A percentile compares a stretch with the other conserved stretches of the same genome.
Conservation (phyloP, 92 coral and sea anemone genomes). For the Palythoa grandiflora region DNA sequence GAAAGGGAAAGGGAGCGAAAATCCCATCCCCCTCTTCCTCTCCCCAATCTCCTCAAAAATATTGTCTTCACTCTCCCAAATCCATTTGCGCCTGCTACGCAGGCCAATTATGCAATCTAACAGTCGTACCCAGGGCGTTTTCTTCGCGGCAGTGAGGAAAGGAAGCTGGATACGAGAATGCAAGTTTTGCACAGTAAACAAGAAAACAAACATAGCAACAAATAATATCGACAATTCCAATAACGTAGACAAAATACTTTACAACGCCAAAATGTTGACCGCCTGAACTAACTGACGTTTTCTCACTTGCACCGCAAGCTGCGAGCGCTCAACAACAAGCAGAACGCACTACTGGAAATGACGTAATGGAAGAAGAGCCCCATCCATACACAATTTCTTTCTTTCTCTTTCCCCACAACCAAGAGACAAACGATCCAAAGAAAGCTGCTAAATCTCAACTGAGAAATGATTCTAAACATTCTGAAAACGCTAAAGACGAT, state of each 20-base stretch:
- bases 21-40: too few species aligned
- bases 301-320: constrained; percentile 41
- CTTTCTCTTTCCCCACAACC: constrained; percentile 92
- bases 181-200: too few species aligned
- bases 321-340: constrained; percentile 46
- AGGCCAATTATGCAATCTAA: too few species aligned
- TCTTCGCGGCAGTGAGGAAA: too few species aligned
- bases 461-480: constrained; percentile 44
- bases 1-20: too few species aligned
- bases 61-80: too few species aligned
- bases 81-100: too few species aligned
- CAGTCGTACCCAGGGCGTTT: too few species aligned
- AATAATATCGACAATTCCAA: background rate
- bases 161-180: too few species aligned
- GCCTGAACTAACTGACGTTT: constrained; percentile 32
- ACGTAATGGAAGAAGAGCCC: constrained; percentile 86
- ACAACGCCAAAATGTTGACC: background rate
- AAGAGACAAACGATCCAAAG: constrained; percentile 71
- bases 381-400: constrained; percentile 99
- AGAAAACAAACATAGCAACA: background rate
- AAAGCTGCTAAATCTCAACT: constrained; percentile 61
- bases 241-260: background rate
- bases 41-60: too few species aligned
- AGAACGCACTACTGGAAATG: constrained; percentile 75
- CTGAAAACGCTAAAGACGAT: constrained; percentile 35